A percentile compares a stretch with the other conserved stretches of the same genome.
phyloP scores from a whole-genome alignment of 2,797 vertebrate species.

The Choloepus didactylus region DNA sequence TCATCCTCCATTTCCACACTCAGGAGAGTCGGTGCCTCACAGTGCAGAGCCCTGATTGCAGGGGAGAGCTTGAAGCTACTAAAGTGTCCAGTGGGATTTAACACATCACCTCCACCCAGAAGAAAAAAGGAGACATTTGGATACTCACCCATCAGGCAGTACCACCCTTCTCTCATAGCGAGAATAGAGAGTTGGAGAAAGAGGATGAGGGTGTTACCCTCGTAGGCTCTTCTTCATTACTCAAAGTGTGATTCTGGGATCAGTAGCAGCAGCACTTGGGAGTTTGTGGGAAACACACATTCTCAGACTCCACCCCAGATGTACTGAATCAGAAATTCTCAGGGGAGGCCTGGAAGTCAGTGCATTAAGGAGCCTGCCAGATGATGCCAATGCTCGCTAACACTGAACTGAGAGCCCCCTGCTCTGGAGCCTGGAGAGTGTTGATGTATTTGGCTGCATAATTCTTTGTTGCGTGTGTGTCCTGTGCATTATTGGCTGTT shows the following conservation, averaged over 20 bases:
- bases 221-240: neutral
- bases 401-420: too few relatives aligned
- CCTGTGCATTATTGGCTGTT: too few relatives aligned
- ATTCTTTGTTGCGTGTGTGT: neutral
- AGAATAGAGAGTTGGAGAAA: neutral
- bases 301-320: neutral
- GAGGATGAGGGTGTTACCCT: neutral
- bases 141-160: neutral
- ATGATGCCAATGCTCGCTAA: too few relatives aligned
- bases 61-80: neutral
- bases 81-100: neutral
- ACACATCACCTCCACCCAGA: fast-evolving
- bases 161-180: too few relatives aligned
- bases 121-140: fast-evolving
- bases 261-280: too few relatives aligned
- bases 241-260: neutral
- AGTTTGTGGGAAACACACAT: neutral
- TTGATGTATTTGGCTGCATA: too few relatives aligned
- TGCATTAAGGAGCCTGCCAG: neutral
- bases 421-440: fast-evolving
- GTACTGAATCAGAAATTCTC: too few relatives aligned
- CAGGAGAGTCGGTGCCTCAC: neutral
- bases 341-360: fast-evolving
- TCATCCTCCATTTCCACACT: too few relatives aligned
- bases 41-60: fast-evolving